Evolutionary conservation across 2,888 invertebrate species (phyloP), one percentile per base, ranked within the genome.

Genomic region (Drosophila quinaria): DNA sequence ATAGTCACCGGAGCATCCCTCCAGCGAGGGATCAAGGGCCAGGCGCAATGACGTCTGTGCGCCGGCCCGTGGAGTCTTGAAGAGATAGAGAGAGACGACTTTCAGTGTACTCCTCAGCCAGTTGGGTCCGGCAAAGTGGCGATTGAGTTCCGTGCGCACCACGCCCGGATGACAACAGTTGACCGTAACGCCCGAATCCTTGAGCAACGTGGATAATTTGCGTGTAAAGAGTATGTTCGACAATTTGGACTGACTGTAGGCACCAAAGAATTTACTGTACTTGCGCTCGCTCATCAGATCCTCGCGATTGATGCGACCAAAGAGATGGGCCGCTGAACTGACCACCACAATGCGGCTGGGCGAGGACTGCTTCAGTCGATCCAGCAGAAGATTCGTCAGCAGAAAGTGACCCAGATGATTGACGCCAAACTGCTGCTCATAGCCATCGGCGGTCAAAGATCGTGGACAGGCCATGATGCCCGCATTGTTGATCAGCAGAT

Each of bases 291-390:
- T 95, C 92, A 97, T 96, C 52, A 96, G 91, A 91, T 97, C 96
- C 9, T 95, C 94, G 41, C 96, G 95, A 81, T 95, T 93, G 15
- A 96, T 94, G 37, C 91, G 89, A 0, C 97, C 97, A 76, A 94
- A 93, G 51, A 91, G 87, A 92, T 97, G 96, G 0, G 96, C 96
- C 29, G 94, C 92, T 90, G 96, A 95, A 0, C 96, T 94, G 15
- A 98, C 94, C 74, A 96, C 95, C 17, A 98, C 93, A 78, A 98
- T 95, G 78, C 97, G 95, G 84, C 97, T 96, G 5, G 96, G 95
- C 0, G 95, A 94, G 0, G 96, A 95, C 56, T 87, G 90, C 73
- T 94, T 94, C 33, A 95, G 89, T 8, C 93, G 90, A 33, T 94
- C 94, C 62, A 95, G 81, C 9, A 95, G 91, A 17, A 95, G 90